Conservation (phyloP, 2,888 invertebrate species). For the Drosophila sordidapex region DNA sequence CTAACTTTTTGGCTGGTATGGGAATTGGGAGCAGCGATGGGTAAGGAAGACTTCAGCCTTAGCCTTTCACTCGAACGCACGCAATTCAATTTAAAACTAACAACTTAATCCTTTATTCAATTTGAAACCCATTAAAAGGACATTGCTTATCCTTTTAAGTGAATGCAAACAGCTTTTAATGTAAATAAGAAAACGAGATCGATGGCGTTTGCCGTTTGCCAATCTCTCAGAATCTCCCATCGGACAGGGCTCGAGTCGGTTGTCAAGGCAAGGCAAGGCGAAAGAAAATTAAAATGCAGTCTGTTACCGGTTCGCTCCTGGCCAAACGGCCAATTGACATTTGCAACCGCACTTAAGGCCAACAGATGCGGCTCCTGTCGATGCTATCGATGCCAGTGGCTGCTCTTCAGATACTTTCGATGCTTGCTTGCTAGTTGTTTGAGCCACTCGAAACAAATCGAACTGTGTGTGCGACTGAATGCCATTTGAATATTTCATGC, state of each 20-base stretch:
- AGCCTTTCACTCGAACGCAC: constrained; percentile 69
- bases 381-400: constrained; percentile 29
- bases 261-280: constrained; percentile 13
- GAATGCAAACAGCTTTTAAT: constrained; percentile 85
- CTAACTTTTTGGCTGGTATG: constrained; percentile 17
- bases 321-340: constrained; percentile 76
- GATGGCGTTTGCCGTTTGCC: constrained; percentile 73
- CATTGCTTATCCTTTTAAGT: constrained; percentile 85
- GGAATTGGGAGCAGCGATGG: neutral
- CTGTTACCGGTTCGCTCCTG: constrained; percentile 58
- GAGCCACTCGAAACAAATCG: constrained; percentile 75
- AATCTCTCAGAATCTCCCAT: constrained; percentile 44
- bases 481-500: constrained; percentile 77
- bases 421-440: constrained; percentile 36
- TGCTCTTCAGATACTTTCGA: constrained; percentile 34
- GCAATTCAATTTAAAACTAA: constrained; percentile 84
- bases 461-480: constrained; percentile 62
- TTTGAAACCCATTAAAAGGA: constrained; percentile 85
- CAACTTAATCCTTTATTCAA: constrained; percentile 85
- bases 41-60: constrained; percentile 38
- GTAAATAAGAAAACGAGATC: constrained; percentile 85
- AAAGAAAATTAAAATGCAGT: constrained; percentile 76
- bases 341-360: constrained; percentile 80
- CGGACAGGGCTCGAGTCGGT: constrained; percentile 23
- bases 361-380: constrained; percentile 43